A percentile compares a stretch with the other conserved stretches of the same genome.
Evolutionary conservation across 1,140 invertebrate genomes (phyloP).

Genomic region (Prorops nasuta): DNA sequence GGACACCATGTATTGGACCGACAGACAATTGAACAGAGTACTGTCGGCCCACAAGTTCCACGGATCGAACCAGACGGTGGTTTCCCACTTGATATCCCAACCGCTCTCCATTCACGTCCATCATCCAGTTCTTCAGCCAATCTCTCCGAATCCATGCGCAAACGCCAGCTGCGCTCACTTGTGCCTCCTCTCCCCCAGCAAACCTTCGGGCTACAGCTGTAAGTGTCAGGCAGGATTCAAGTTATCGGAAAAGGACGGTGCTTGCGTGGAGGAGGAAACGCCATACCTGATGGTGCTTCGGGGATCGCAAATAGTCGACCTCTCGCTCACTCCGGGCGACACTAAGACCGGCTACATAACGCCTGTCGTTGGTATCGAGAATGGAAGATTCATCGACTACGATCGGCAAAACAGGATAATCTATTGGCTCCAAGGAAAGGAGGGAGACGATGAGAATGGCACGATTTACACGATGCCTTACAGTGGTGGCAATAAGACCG

Average conservation of each 20-base stretch:
- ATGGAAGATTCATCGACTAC: conserved; percentile 87
- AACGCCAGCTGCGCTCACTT: conserved; percentile 83
- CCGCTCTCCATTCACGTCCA: conserved; percentile 92
- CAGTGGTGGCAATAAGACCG: conserved; percentile 82
- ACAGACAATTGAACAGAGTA: conserved; percentile 86
- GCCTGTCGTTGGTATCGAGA: conserved; percentile 87
- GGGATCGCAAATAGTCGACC: conserved; percentile 83
- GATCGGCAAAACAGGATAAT: conserved; percentile 80
- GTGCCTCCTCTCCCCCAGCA: conserved; percentile 79
- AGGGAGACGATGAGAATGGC: conserved; percentile 72
- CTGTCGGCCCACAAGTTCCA: conserved; percentile 88
- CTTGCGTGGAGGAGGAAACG: conserved; percentile 81
- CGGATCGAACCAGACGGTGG: conserved; percentile 87
- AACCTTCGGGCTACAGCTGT: conserved; percentile 75
- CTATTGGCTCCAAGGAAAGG: conserved; percentile 79
- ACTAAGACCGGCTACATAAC: conserved; percentile 75
- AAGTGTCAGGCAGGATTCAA: conserved; percentile 89
- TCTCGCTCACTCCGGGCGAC: conserved; percentile 74
- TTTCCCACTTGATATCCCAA: conserved; percentile 91
- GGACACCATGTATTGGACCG: conserved; percentile 96
- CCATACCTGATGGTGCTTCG: conserved; percentile 90
- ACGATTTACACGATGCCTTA: conserved; percentile 84
- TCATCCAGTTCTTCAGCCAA: conserved; percentile 89
- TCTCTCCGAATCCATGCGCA: conserved; percentile 79
- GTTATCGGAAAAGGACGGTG: conserved; percentile 64